Base-by-base conservation (phyloP, 2,113 vertebrate genomes). In the Sebastes fasciatus region DNA sequence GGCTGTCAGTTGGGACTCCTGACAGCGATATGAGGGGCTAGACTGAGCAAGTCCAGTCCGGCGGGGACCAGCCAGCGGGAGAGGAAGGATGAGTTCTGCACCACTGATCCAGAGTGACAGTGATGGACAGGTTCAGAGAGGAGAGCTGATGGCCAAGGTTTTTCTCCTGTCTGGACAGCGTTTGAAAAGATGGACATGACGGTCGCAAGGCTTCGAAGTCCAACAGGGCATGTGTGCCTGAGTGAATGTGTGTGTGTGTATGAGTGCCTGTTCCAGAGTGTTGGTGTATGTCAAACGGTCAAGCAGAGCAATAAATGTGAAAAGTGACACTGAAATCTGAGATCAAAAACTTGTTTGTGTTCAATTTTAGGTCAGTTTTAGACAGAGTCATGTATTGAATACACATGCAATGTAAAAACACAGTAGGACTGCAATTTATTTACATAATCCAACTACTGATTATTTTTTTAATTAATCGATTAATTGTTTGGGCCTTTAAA, bases 61-160 rank as follows among this genome's bases (percentile, higher is more conserved):
- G 86, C 86, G 68, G 89, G 91, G 91, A 92, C 89, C 92, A 89
- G 92, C 90, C 92, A 91, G 92, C 88, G 86, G 92, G 94, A 91
- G 91, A 78, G 89, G 86, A 88, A 92, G 91, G 91, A 92, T 89
- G 91, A 93, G 95, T 95, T 94, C 93, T 94, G 95, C 95, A 91
- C 93, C 84, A 84, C 91, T 94, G 95, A 95, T 94, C 92, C 93
- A 90, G 86, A 90, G 79, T 92, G 93, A 94, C 94, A 95, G 80
- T 95, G 95, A 95, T 94, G 89, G 95, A 95, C 95, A 95, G 94
- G 88, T 94, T 93, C 86, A 87, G 92, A 93, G 93, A 94, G 92
- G 90, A 89, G 86, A 93, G 93, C 85, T 94, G 95, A 95, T 93
- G 94, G 94, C 92, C 88, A 66, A 90, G 89, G 81, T 89, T 92